Evolutionary conservation across 2,888 invertebrate genomes (phyloP), one percentile per base, ranked within the genome.

Genomic region (Apoda limacodes): DNA sequence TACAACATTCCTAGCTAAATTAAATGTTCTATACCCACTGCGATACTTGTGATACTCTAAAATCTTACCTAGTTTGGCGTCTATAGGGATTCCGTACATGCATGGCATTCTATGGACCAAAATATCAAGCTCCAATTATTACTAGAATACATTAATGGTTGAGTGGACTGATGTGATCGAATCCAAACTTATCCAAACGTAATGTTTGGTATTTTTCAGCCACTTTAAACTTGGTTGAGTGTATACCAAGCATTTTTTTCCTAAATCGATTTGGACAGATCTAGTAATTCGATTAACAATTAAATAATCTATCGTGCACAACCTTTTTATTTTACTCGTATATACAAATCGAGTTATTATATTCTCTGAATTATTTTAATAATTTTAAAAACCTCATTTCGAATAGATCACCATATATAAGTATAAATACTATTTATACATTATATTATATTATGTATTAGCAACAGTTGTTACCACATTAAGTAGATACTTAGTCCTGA

Each of bases 241-340:
- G n/a, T n/a, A n/a, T n/a, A n/a, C n/a, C n/a, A n/a, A n/a, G n/a
- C n/a, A n/a, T n/a, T n/a, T n/a, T n/a, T n/a, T n/a, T n/a, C n/a
- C n/a, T n/a, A n/a, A n/a, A 44, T 46, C 40, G 33, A 37, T 36
- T 66, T 74, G 72, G 74, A 75, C 75, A 72, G 72, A 72, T 63
- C 63, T 55, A 63, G 69, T 65, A 59, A 48, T 57, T 55, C 45
- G 43, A 50, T 53, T 61, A 49, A 60, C 58, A 65, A 65, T 63
- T 60, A 55, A 55, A 53, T 63, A 65, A 58, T 60, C 69, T 78
- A 80, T 66, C 67, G 75, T 76, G 78, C 78, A 80, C 78, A 80
- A 80, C 78, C 78, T 17, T 17, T 17, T 17, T 17, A 17, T 17
- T n/a, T n/a, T n/a, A n/a, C n/a, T n/a, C n/a, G n/a, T n/a, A n/a